Percentiles rank a stretch among this genome's conserved stretches.
Conservation (phyloP, 2,797 vertebrate species). For the Ficedula albicollis region DNA sequence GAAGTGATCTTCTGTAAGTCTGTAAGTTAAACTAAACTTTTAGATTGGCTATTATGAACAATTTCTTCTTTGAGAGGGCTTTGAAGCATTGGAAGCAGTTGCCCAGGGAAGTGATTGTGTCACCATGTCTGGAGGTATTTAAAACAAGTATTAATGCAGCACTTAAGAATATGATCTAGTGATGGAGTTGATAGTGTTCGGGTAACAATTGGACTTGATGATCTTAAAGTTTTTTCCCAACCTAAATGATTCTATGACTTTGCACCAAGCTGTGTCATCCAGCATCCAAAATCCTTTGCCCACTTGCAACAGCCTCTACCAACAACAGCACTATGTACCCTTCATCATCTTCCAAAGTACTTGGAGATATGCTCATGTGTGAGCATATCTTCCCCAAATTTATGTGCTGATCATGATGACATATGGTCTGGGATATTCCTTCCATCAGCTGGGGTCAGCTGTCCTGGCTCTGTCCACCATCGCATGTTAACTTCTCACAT, state of each 20-base stretch:
- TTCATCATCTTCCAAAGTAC: background rate
- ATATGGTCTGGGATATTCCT: background rate
- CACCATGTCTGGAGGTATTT: background rate
- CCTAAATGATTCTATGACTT: background rate
- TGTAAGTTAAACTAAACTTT: background rate
- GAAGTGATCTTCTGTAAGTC: background rate
- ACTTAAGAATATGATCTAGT: background rate
- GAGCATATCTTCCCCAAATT: background rate
- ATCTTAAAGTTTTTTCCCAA: background rate
- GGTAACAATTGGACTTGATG: background rate
- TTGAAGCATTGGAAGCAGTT: background rate
- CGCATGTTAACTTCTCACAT: background rate
- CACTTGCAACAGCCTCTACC: background rate
- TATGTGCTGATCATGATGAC: background rate
- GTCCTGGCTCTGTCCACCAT: background rate
- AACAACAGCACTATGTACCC: rapidly evolving
- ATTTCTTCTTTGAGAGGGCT: background rate
- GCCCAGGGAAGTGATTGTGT: background rate
- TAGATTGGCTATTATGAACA: background rate
- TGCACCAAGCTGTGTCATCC: background rate
- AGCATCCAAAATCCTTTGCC: background rate
- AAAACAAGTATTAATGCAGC: rapidly evolving
- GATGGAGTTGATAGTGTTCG: background rate
- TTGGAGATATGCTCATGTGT: background rate
- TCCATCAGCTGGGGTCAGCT: background rate